Percentiles rank a stretch among this genome's conserved stretches.
Conservation (phyloP, 2,888 invertebrate genomes). For the Diarsia brunnea region DNA sequence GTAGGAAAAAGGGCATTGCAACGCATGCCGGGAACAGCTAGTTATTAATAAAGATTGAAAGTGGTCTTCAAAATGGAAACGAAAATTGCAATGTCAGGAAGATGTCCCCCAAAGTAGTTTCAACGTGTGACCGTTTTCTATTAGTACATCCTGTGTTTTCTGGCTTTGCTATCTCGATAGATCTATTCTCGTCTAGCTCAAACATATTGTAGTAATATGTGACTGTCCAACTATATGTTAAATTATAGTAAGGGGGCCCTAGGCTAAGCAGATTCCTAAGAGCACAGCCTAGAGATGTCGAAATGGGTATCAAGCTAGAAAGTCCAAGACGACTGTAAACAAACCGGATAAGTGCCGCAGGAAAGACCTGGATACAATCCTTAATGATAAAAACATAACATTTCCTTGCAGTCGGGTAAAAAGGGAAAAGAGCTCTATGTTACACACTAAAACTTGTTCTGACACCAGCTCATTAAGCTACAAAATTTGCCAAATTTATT, state of each 20-base stretch:
- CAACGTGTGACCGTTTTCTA: background rate
- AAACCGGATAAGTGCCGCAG: background rate
- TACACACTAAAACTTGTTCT: background rate
- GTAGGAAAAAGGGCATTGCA: too few relatives aligned
- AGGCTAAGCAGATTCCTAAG: background rate
- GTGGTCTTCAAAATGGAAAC: background rate
- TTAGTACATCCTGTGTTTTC: constrained; percentile 14
- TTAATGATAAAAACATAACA: too few relatives aligned
- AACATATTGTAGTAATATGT: background rate
- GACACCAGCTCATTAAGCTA: too few relatives aligned
- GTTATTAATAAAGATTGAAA: background rate
- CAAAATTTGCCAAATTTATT: too few relatives aligned
- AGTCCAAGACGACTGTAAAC: background rate
- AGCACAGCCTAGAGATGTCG: too few relatives aligned
- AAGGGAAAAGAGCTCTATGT: background rate
- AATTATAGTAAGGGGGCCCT: background rate
- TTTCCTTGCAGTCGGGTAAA: too few relatives aligned
- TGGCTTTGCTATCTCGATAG: background rate
- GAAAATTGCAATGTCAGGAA: background rate
- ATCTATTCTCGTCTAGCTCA: background rate
- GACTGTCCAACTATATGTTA: background rate
- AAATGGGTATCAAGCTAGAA: background rate
- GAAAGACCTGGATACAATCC: background rate
- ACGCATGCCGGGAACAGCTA: too few relatives aligned
- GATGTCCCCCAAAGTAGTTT: background rate